Conservation (phyloP, 1,140 invertebrate species). For the Hylaeus volcanicus region DNA sequence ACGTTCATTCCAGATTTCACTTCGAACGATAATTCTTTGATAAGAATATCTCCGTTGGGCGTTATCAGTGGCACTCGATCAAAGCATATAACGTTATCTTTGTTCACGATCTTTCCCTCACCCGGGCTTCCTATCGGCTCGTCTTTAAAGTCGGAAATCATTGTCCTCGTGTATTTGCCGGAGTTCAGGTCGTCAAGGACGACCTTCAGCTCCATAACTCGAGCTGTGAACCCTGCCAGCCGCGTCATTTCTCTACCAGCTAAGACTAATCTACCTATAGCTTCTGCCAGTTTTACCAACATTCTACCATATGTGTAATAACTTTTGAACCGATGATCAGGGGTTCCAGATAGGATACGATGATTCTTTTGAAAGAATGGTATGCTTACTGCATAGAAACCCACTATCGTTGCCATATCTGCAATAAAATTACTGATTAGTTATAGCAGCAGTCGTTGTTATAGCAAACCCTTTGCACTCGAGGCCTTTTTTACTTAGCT, state of each 20-base stretch:
- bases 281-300: constrained; percentile 98
- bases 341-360: constrained; percentile 81
- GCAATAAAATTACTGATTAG: constrained; percentile 66
- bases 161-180: constrained; percentile 93
- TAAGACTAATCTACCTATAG: constrained; percentile 95
- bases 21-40: constrained; percentile 94
- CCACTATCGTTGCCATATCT: constrained; percentile 97
- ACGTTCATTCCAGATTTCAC: constrained; percentile 98
- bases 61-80: constrained; percentile 96
- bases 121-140: constrained; percentile 82
- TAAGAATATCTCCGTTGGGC: constrained; percentile 97
- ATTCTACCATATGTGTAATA: constrained; percentile 98
- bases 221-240: constrained; percentile 94
- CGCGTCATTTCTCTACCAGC: constrained; percentile 96
- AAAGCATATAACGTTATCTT: constrained; percentile 96
- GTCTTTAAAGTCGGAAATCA: constrained; percentile 84
- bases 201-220: constrained; percentile 93
- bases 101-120: constrained; percentile 89
- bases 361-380: constrained; percentile 92
- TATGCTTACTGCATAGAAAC: constrained; percentile 96
- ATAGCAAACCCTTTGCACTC: too few species aligned
- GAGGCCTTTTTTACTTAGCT: too few species aligned
- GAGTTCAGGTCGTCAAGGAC: constrained; percentile 93
- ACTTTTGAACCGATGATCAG: constrained; percentile 83
- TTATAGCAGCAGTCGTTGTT: too few species aligned